These are phyloP conservation scores for Tichodroma muraria DNA, from an alignment of 2,113 vertebrate genomes.

Conservation along the genomic window DNA sequence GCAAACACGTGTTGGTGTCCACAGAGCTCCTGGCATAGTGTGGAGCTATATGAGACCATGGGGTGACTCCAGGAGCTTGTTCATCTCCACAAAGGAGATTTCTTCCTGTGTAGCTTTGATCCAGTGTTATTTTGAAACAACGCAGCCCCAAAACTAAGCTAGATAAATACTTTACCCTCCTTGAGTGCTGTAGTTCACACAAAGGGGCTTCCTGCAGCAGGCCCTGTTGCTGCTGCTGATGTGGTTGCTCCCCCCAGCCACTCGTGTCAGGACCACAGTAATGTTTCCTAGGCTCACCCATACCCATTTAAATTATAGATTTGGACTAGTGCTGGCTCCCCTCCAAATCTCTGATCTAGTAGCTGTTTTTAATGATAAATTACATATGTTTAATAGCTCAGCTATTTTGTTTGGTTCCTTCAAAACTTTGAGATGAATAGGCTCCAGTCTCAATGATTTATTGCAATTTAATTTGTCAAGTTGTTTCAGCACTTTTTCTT, in stretches of 20 bases:
- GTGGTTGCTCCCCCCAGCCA: background rate
- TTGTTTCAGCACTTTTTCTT: conserved; percentile 64
- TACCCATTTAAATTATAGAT: conserved; percentile 55
- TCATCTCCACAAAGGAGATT: background rate
- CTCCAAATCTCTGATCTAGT: conserved; percentile 57
- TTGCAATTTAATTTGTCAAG: conserved; percentile 73
- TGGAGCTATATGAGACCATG: background rate
- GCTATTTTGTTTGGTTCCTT: conserved; percentile 71
- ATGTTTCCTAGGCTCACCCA: background rate
- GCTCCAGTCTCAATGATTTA: conserved; percentile 71
- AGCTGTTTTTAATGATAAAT: conserved; percentile 68
- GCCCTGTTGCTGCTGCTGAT: background rate
- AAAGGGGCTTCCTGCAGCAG: background rate
- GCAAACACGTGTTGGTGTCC: background rate
- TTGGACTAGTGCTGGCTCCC: conserved; percentile 15
- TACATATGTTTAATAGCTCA: conserved; percentile 67
- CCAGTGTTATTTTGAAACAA: background rate
- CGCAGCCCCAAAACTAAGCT: background rate
- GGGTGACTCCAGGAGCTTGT: background rate
- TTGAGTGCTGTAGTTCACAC: background rate
- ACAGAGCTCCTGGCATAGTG: background rate
- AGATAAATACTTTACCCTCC: background rate
- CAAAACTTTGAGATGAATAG: conserved; percentile 67
- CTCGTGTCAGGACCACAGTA: background rate
- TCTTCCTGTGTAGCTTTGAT: background rate